Evolutionary conservation across 1,140 invertebrate species (phyloP), one percentile per base, ranked within the genome.

Genomic region (Pantala flavescens): DNA sequence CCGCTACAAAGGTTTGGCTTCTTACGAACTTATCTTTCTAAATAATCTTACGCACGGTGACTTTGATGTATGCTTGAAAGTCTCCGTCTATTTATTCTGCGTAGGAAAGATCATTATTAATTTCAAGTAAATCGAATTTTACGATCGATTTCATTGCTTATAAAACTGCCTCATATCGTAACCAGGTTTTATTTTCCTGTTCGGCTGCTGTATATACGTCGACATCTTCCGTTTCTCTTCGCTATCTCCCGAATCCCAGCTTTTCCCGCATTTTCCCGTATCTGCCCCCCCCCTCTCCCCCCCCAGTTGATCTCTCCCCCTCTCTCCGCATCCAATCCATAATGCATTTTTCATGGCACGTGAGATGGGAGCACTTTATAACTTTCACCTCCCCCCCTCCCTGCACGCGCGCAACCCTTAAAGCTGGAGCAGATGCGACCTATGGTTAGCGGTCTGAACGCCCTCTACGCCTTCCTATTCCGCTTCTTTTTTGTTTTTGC

Each of bases 331-430:
- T 63, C 49, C 49, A 63, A 63, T 63, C 49, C 49, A 63, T 63
- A 63, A 63, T 63, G 49, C 49, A 63, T 63, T 63, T 63, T 63
- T 63, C 49, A 63, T 63, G 49, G 49, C 49, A 63, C 49, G 49
- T 63, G 49, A 63, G 49, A 63, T 63, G 49, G 49, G 49, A 63
- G 49, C 49, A 63, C 49, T 63, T 63, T 63, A 63, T 63, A 63
- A 63, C 49, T 63, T 63, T 63, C 49, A 19, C 49, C 49, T 63
- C 49, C 49, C 49, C 49, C 49, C 49, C 12, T 21, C 49, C 12
- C 49, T 12, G 16, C 49, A 63, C 49, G 49, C n/a, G 16, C 49
- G 5, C 49, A 63, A 19, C 49, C 49, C 49, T 63, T 63, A 63
- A 49, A 16, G 43, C 9, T 49, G 43, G 49, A 63, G 49, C 49